Conservation (phyloP, 1,140 invertebrate species). For the Apis florea region DNA sequence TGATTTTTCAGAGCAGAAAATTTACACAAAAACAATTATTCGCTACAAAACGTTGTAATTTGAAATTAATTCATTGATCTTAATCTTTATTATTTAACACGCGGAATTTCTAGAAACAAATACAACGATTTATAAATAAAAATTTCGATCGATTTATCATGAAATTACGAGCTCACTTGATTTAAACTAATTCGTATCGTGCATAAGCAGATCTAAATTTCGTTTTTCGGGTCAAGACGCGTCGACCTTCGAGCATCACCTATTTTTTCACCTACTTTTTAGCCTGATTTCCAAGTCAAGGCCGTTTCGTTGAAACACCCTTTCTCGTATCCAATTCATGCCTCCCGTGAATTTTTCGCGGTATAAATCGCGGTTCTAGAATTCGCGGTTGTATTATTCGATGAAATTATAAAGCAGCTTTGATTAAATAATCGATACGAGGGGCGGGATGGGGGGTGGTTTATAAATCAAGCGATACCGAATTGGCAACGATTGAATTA, state of each 20-base stretch:
- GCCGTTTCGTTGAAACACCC: neutral
- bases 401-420: constrained; percentile 10
- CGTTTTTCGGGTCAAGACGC: neutral
- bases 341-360: neutral
- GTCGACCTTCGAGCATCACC: neutral
- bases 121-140: too few species aligned
- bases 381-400: neutral
- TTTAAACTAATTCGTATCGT: neutral
- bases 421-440: constrained; percentile 39
- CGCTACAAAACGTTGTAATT: too few species aligned
- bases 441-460: neutral
- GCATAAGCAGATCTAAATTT: rapidly evolving
- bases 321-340: neutral
- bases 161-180: too few species aligned
- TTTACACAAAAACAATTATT: too few species aligned
- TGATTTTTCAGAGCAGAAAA: too few species aligned
- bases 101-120: too few species aligned
- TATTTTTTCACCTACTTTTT: neutral
- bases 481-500: constrained; percentile 36
- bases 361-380: neutral
- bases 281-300: constrained; percentile 37
- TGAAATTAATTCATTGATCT: too few species aligned
- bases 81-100: too few species aligned
- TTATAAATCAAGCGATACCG: constrained; percentile 22
- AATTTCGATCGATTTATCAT: too few species aligned